Percentiles rank a stretch among this genome's conserved stretches.
Evolutionary conservation across 1,140 invertebrate species (phyloP).

Genomic region (Aphaenogaster rudis): DNA sequence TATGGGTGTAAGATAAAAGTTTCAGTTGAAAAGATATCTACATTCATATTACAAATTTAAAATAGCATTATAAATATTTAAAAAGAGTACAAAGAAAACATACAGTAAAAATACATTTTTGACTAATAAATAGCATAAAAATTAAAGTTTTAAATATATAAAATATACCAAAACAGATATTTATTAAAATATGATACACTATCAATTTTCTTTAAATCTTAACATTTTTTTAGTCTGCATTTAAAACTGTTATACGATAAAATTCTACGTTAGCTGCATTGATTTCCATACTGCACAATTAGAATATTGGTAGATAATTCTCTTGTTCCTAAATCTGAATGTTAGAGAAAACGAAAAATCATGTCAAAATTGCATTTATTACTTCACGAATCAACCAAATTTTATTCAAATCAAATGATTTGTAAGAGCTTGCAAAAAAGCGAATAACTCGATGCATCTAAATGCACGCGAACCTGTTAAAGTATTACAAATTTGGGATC

Average conservation of each 20-base stretch:
- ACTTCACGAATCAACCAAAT: background rate
- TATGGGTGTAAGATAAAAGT: background rate
- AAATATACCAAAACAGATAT: background rate
- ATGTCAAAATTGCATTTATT: background rate
- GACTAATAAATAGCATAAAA: background rate
- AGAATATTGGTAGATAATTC: too few relatives aligned
- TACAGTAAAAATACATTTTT: background rate
- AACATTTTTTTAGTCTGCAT: background rate
- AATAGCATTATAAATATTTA: background rate
- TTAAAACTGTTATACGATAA: background rate
- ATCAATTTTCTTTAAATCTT: background rate
- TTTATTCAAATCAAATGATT: background rate
- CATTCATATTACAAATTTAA: background rate
- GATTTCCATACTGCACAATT: background rate
- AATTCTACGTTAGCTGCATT: background rate
- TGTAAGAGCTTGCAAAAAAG: background rate
- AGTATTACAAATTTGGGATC: constrained; percentile 12
- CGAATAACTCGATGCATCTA: too few relatives aligned
- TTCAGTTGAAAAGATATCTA: background rate
- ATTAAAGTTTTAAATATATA: background rate
- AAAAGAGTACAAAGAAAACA: background rate
- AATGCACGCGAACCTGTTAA: background rate
- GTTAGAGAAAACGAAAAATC: background rate
- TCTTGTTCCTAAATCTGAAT: background rate
- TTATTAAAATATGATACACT: background rate